These are phyloP conservation scores for Triops cancriformis DNA, from an alignment of 1,140 invertebrate species.

Conservation along the genomic window DNA sequence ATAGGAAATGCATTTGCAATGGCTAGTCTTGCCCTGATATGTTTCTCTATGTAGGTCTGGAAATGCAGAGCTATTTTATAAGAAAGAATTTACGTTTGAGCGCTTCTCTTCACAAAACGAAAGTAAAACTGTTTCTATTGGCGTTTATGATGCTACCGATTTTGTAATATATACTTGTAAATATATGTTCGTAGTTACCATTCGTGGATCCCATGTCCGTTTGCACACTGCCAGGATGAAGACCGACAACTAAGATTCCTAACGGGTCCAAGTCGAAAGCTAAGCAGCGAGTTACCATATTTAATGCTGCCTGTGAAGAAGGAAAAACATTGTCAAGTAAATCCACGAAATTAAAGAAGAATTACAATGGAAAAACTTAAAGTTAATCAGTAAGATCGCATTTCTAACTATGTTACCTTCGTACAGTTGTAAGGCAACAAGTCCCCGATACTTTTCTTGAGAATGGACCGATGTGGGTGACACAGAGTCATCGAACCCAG, in stretches of 20 bases:
- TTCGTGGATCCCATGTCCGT: constrained; percentile 42
- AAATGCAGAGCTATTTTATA: no score
- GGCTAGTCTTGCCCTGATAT: no score
- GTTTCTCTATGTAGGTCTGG: no score
- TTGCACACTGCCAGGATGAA: constrained; percentile 82
- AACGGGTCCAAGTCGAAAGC: constrained; percentile 55
- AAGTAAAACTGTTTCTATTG: no score
- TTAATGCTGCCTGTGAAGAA: constrained; percentile 63
- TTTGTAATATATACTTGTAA: background rate
- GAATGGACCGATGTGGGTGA: constrained; percentile 34
- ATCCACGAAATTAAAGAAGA: no score
- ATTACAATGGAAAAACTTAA: no score
- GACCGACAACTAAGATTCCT: constrained; percentile 59
- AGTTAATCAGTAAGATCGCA: no score
- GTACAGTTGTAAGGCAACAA: constrained; percentile 26
- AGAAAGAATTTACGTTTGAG: no score
- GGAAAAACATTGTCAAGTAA: background rate
- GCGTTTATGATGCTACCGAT: no score
- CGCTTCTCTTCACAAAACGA: no score
- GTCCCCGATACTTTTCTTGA: constrained; percentile 36
- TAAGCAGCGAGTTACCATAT: constrained; percentile 76
- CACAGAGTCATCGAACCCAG: constrained; percentile 52
- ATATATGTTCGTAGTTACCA: background rate
- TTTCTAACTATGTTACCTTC: constrained; percentile 14
- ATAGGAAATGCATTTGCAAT: no score